A percentile compares a stretch with the other conserved stretches of the same genome.
phyloP scores from a whole-genome alignment of 2,113 vertebrate genomes.

The Etheostoma cragini region DNA sequence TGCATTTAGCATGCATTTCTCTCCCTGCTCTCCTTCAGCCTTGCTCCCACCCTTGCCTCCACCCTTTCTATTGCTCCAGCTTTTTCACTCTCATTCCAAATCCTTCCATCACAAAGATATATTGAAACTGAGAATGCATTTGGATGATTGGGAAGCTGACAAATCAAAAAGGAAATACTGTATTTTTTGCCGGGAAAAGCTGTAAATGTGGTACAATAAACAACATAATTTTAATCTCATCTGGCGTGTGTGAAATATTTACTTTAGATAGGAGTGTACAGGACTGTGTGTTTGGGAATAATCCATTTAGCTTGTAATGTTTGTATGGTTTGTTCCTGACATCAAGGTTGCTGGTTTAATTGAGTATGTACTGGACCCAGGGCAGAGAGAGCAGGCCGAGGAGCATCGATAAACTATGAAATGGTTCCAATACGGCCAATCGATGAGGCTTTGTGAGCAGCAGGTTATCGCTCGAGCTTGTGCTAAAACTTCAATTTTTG shows the following conservation, averaged over 20 bases:
- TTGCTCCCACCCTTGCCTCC: background rate
- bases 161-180: slow-evolving; percentile 29
- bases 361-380: slow-evolving; percentile 73
- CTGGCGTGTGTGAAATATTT: slow-evolving; percentile 29
- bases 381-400: slow-evolving; percentile 75
- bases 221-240: slow-evolving; percentile 50
- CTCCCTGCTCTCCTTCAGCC: slow-evolving; percentile 23
- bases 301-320: slow-evolving; percentile 54
- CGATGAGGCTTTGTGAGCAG: slow-evolving; percentile 80
- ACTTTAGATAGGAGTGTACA: slow-evolving; percentile 20
- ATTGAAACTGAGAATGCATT: slow-evolving; percentile 63
- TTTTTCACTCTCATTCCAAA: slow-evolving; percentile 44
- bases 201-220: slow-evolving; percentile 45
- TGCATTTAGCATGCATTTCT: slow-evolving; percentile 14
- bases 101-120: slow-evolving; percentile 52
- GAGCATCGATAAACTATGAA: slow-evolving; percentile 85
- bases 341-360: slow-evolving; percentile 83
- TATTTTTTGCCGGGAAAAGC: slow-evolving; percentile 14
- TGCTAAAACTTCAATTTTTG: too few relatives aligned
- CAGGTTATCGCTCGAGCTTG: too few relatives aligned
- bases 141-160: slow-evolving; percentile 55
- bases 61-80: slow-evolving; percentile 16
- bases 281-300: slow-evolving; percentile 60
- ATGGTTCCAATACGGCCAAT: slow-evolving; percentile 82
- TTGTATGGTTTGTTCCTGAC: slow-evolving; percentile 66